Percentiles rank a stretch among this genome's conserved stretches.
These are phyloP conservation scores for Pinctada fucata DNA, from an alignment of 2,888 invertebrate species.

Conservation along the genomic window DNA sequence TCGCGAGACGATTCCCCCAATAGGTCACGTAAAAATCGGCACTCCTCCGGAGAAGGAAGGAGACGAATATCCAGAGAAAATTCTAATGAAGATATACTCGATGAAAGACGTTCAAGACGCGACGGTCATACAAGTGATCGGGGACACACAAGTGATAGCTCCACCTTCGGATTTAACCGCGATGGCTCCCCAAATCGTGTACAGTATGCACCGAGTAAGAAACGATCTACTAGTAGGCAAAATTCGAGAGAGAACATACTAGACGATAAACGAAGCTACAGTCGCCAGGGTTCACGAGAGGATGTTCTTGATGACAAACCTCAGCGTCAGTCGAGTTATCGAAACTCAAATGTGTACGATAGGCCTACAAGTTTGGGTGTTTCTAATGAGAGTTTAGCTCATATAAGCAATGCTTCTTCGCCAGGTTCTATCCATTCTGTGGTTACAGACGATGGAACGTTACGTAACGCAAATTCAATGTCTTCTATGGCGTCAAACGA, in stretches of 20 bases:
- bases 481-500: conserved; percentile 53
- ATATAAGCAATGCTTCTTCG: conserved; percentile 57
- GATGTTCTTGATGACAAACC: conserved; percentile 27
- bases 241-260: conserved; percentile 64
- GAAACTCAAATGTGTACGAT: conserved; percentile 37
- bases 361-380: conserved; percentile 62
- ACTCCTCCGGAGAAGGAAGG: conserved; percentile 48
- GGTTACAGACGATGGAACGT: conserved; percentile 53
- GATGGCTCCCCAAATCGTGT: conserved; percentile 68
- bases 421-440: conserved; percentile 57
- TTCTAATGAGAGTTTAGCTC: conserved; percentile 59
- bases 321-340: conserved; percentile 2
- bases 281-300: conserved; percentile 21
- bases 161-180: conserved; percentile 63
- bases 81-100: conserved; percentile 64
- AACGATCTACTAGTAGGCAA: conserved; percentile 26
- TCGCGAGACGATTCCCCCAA: conserved; percentile 66
- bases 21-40: conserved; percentile 45
- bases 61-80: conserved; percentile 49
- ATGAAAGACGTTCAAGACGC: conserved; percentile 58
- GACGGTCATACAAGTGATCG: conserved; percentile 50
- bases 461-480: conserved; percentile 49
- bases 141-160: conserved; percentile 57
- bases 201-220: conserved; percentile 19
- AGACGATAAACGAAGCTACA: conserved; percentile 47